These are phyloP conservation scores for Lepeophtheirus salmonis DNA, from an alignment of 1,140 invertebrate genomes.

Conservation along the genomic window DNA sequence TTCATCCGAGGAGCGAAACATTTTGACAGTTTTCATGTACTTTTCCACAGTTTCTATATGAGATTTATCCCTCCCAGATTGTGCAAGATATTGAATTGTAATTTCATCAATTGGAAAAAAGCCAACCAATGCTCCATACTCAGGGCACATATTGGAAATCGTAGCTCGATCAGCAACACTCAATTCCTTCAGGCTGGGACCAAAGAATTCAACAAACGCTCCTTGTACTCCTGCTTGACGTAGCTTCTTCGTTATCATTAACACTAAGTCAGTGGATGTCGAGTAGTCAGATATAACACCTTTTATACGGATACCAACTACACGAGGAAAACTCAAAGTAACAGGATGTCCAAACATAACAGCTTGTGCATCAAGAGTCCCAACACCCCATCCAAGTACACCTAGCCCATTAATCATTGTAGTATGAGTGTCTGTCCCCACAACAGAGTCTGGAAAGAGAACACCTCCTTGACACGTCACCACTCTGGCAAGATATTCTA, in stretches of 20 bases:
- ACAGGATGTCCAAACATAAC: constrained; percentile 22
- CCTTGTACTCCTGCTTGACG: constrained; percentile 33
- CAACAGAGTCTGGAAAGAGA: constrained; percentile 37
- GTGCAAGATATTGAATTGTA: constrained; percentile 30
- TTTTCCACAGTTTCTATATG: constrained; percentile 12
- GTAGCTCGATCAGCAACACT: constrained; percentile 35
- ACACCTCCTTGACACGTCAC: constrained; percentile 29
- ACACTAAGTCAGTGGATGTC: constrained; percentile 36
- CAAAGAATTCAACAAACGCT: constrained; percentile 39
- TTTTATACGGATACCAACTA: constrained; percentile 12
- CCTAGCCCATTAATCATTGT: constrained; percentile 39
- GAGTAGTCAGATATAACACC: constrained; percentile 19
- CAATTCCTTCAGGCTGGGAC: constrained; percentile 30
- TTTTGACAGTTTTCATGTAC: background rate
- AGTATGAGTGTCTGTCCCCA: constrained; percentile 38
- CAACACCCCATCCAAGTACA: constrained; percentile 34
- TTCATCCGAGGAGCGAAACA: constrained; percentile 24
- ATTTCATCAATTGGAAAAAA: constrained; percentile 34
- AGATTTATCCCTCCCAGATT: constrained; percentile 28
- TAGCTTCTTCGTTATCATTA: constrained; percentile 32
- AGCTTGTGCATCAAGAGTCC: constrained; percentile 22
- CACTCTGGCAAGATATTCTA: constrained; percentile 33
- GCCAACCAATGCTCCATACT: constrained; percentile 35
- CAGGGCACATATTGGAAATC: constrained; percentile 37
- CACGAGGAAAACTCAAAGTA: constrained; percentile 19